These are phyloP conservation scores for Enteromius paludinosus DNA, from an alignment of 2,797 vertebrate genomes.

Conservation along the genomic window DNA sequence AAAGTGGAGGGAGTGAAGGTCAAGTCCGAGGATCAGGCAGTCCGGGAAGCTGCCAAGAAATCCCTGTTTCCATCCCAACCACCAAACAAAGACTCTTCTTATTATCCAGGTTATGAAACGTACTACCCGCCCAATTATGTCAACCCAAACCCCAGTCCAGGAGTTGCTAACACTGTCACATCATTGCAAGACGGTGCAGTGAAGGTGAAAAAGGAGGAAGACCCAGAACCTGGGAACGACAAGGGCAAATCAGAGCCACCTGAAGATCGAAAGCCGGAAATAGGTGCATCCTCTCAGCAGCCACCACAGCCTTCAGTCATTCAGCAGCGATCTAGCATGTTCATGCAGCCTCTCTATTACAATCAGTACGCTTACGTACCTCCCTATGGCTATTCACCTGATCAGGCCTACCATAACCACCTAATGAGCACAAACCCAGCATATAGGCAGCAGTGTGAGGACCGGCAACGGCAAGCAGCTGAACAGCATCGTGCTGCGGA, in stretches of 20 bases:
- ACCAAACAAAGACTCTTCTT: slow-evolving; percentile 92
- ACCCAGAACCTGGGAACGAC: slow-evolving; percentile 85
- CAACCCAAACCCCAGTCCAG: slow-evolving; percentile 92
- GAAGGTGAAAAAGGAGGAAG: slow-evolving; percentile 94
- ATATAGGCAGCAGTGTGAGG: slow-evolving; percentile 95
- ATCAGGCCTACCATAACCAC: slow-evolving; percentile 95
- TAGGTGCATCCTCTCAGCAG: slow-evolving; percentile 73
- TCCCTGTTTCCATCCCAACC: slow-evolving; percentile 89
- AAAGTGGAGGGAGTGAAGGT: slow-evolving; percentile 87
- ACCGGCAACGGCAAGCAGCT: slow-evolving; percentile 89
- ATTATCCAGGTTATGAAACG: slow-evolving; percentile 89
- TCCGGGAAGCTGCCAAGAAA: slow-evolving; percentile 94
- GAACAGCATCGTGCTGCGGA: slow-evolving; percentile 90
- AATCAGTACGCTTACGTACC: slow-evolving; percentile 97
- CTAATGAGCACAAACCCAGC: slow-evolving; percentile 91
- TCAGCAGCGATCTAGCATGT: slow-evolving; percentile 96
- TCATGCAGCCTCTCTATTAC: slow-evolving; percentile 99
- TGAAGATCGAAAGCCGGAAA: slow-evolving; percentile 92
- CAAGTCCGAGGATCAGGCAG: slow-evolving; percentile 89
- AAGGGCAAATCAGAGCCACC: slow-evolving; percentile 88
- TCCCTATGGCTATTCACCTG: slow-evolving; percentile 90
- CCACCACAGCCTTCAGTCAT: slow-evolving; percentile 95
- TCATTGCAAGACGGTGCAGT: slow-evolving; percentile 81
- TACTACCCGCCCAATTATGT: slow-evolving; percentile 95
- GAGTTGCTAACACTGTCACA: slow-evolving; percentile 80